Conservation (phyloP, 2,113 vertebrate genomes). For the Ophthalmolycus amberensis region DNA sequence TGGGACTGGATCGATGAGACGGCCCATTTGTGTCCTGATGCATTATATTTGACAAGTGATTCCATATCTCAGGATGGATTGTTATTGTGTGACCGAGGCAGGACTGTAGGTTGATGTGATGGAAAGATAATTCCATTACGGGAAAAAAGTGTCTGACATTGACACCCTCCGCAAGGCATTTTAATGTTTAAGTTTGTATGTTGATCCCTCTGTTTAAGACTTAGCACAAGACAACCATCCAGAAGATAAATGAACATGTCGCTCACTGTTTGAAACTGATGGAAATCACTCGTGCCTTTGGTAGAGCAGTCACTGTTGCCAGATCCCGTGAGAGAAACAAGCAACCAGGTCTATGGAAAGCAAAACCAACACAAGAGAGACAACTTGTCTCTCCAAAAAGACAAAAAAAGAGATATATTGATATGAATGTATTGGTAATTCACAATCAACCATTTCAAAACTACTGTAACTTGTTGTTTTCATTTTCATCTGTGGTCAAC, state of each 20-base stretch:
- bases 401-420: too few species aligned
- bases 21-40: conserved; percentile 52
- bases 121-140: conserved; percentile 8
- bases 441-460: too few species aligned
- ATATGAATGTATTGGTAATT: too few species aligned
- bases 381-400: too few species aligned
- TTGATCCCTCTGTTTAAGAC: background rate
- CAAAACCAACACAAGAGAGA: too few species aligned
- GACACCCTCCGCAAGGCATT: background rate
- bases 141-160: conserved; percentile 28
- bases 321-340: too few species aligned
- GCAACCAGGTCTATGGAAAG: too few species aligned
- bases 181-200: conserved; percentile 13
- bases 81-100: conserved; percentile 33
- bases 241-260: conserved; percentile 10
- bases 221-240: background rate
- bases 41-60: conserved; percentile 62
- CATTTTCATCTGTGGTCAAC: too few species aligned
- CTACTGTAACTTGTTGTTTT: too few species aligned
- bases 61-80: conserved; percentile 57
- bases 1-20: conserved; percentile 63
- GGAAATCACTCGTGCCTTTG: too few species aligned
- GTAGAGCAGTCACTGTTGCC: too few species aligned
- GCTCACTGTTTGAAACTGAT: too few species aligned
- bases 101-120: conserved; percentile 29